Conservation (phyloP, 2,888 invertebrate species). For the Drosophila atripex region DNA sequence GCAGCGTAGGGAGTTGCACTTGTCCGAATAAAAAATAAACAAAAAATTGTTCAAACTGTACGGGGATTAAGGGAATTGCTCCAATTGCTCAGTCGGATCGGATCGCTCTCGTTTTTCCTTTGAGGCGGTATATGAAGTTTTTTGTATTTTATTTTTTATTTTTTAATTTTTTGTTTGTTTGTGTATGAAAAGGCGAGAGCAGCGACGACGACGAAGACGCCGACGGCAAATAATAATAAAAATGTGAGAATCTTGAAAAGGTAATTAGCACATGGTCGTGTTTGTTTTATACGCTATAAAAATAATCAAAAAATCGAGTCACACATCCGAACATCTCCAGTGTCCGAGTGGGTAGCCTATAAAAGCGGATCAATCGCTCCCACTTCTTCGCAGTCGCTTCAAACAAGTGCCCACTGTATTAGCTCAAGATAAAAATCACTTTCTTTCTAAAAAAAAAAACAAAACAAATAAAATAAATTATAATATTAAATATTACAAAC, state of each 20-base stretch:
- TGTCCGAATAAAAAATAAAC: neutral
- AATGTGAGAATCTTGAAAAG: constrained; percentile 75
- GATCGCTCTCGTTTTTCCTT: constrained; percentile 1
- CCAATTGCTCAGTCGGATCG: neutral
- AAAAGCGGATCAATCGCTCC: constrained; percentile 62
- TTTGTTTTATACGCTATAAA: constrained; percentile 57
- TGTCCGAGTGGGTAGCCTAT: constrained; percentile 47
- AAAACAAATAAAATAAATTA: no score
- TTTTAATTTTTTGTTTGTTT: constrained; percentile 21
- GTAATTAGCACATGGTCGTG: constrained; percentile 69
- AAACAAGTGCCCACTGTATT: constrained; percentile 40
- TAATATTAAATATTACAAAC: neutral
- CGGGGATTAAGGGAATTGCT: constrained; percentile 10
- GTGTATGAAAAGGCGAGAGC: constrained; percentile 32
- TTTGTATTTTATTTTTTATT: neutral
- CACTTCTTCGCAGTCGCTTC: constrained; percentile 52
- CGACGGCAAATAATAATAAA: constrained; percentile 43
- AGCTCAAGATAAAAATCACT: constrained; percentile 1
- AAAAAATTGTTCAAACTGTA: neutral
- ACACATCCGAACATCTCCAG: constrained; percentile 44
- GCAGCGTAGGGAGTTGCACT: constrained; percentile 4
- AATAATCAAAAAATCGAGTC: constrained; percentile 57
- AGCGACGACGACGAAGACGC: constrained; percentile 4
- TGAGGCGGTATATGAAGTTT: neutral
- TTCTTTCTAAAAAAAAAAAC: neutral